These are phyloP conservation scores for Clarias gariepinus DNA, from an alignment of 2,113 vertebrate genomes.

Conservation along the genomic window DNA sequence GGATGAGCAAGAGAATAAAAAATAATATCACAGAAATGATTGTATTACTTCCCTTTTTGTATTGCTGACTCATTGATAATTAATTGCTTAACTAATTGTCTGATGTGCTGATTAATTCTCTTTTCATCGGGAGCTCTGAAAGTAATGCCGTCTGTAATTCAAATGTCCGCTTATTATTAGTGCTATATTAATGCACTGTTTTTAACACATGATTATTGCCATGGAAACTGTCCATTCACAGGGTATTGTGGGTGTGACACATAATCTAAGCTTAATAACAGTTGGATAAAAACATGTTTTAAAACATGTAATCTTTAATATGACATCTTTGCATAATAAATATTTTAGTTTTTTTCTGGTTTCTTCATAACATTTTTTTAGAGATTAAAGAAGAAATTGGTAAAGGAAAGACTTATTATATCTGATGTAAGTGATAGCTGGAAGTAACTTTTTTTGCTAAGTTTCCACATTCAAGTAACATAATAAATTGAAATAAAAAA, in stretches of 20 bases:
- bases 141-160: background rate
- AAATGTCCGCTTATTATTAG: background rate
- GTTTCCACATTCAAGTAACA: background rate
- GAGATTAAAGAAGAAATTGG: background rate
- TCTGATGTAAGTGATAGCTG: background rate
- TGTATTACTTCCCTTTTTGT: background rate
- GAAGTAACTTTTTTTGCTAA: background rate
- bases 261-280: background rate
- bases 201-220: background rate
- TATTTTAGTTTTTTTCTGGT: background rate
- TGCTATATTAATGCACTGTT: background rate
- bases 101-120: background rate
- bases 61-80: background rate
- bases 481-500: background rate
- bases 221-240: background rate
- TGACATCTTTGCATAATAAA: background rate
- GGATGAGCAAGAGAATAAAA: background rate
- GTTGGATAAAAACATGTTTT: background rate
- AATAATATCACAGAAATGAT: conserved; percentile 3
- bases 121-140: background rate
- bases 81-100: background rate
- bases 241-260: no score
- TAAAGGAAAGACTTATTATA: background rate
- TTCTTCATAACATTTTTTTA: background rate
- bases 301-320: background rate